Evolutionary conservation across 2,797 vertebrate species (phyloP), one percentile per base, ranked within the genome.

Genomic region (Hirundo rustica): DNA sequence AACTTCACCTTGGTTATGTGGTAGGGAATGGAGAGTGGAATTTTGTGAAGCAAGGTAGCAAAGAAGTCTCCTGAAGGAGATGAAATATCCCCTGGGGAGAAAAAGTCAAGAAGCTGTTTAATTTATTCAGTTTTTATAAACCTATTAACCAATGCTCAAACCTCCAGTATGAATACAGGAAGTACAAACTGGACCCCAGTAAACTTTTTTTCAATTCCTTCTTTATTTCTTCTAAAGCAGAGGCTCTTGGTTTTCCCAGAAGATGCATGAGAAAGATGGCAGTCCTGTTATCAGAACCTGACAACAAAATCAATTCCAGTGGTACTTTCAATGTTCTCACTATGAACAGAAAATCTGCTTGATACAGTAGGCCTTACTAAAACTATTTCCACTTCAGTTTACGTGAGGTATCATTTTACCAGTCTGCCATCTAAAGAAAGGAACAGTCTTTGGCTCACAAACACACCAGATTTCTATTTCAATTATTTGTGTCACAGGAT

Each of bases 261-360:
- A 62, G 34, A 30, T 29, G 32, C 1, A 0, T 16, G 16, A 86
- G 58, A 87, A 36, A 62, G 14, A 22, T 75, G 82, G 10, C 18
- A 30, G 34, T 86, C 38, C n/a, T 81, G 32, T 42, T 75, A 16
- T 73, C 13, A 86, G 51, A 71, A 76, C 32, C 8, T 40, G 58
- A 90, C 30, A 84, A 25, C 42, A 67, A 76, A 89, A 67, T 16
- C 20, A 82, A 5, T 58, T 78, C 71, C 71, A 74, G 30, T 20
- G 57, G 71, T 73, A 65, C 44, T 89, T 89, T 54, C 84, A 78
- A 3, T 94, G 66, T 93, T 97, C 92, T 96, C 89, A 92, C 89
- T 95, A 95, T 72, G 84, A 97, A 64, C 55, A 97, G 94, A 96
- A 96, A 96, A 94, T 94, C 84, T 95, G 57, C 90, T 96, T 92